Percentiles rank a stretch among this genome's conserved stretches.
These are phyloP conservation scores for Sorex fumeus DNA, from an alignment of 2,113 vertebrate species.

Conservation along the genomic window DNA sequence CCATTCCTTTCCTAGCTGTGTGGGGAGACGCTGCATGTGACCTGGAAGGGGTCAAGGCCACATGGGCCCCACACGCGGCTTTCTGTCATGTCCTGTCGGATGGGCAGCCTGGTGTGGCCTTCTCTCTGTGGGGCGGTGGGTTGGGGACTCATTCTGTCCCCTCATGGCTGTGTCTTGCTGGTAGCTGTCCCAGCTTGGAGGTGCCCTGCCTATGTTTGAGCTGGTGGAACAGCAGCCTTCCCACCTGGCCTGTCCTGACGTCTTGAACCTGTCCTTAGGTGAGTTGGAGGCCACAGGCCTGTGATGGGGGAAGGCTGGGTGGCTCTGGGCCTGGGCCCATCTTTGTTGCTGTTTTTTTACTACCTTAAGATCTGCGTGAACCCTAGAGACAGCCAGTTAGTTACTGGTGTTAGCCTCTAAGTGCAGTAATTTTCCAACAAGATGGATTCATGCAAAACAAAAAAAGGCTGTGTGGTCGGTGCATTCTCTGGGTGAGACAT, in stretches of 20 bases:
- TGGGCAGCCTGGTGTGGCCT: neutral
- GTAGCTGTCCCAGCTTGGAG: slow-evolving; percentile 94
- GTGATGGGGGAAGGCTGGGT: neutral
- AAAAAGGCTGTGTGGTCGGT: too few relatives aligned
- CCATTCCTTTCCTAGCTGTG: too few relatives aligned
- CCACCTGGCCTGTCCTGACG: slow-evolving; percentile 94
- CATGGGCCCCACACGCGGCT: too few relatives aligned
- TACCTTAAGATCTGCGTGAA: too few relatives aligned
- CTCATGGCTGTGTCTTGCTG: neutral
- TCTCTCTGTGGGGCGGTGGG: neutral
- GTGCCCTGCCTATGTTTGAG: slow-evolving; percentile 97
- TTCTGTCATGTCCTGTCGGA: neutral
- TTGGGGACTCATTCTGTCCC: neutral
- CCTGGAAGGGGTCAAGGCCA: neutral
- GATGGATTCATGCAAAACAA: too few relatives aligned
- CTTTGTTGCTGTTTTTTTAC: too few relatives aligned
- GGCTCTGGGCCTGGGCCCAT: too few relatives aligned
- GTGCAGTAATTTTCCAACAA: too few relatives aligned
- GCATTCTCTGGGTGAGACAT: too few relatives aligned
- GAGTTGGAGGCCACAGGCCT: slow-evolving; percentile 68
- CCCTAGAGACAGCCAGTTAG: too few relatives aligned
- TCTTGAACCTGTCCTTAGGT: slow-evolving; percentile 97
- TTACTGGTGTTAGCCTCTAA: too few relatives aligned
- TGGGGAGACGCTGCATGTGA: too few relatives aligned
- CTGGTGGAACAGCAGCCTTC: slow-evolving; percentile 96